Evolutionary conservation across 1,140 invertebrate species (phyloP).

Genomic region (Babylonia areolata): DNA sequence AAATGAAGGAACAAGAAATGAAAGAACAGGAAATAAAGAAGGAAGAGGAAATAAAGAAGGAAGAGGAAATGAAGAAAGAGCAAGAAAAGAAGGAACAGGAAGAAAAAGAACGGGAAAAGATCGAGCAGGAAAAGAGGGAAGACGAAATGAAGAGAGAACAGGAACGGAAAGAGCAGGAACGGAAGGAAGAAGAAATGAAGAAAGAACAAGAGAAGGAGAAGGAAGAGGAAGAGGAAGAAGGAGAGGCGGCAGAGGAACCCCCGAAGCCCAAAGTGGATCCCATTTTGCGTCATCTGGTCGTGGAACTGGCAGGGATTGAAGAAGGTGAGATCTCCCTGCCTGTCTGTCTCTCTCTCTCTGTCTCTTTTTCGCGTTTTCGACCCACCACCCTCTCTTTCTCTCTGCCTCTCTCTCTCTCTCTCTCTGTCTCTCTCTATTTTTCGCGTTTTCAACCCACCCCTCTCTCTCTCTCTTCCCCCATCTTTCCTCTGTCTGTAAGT

Average conservation of each 20-base stretch:
- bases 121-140: not conserved
- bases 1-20: not conserved
- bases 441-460: too few relatives aligned
- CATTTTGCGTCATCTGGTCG: not conserved
- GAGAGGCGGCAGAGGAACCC: not conserved
- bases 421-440: too few relatives aligned
- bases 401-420: constrained; percentile 2
- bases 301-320: not conserved
- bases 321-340: not conserved
- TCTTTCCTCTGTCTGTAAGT: constrained; percentile 5
- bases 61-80: not conserved
- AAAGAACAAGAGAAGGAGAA: not conserved
- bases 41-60: not conserved
- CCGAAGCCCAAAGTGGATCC: not conserved
- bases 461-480: too few relatives aligned
- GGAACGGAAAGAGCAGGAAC: not conserved
- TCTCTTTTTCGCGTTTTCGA: too few relatives aligned
- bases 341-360: not conserved
- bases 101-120: not conserved
- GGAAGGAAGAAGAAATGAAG: not conserved
- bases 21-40: not conserved
- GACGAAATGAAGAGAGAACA: not conserved
- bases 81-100: not conserved
- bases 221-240: not conserved
- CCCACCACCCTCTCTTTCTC: not conserved